Percentiles rank a stretch among this genome's conserved stretches.
phyloP scores from a whole-genome alignment of 1,140 invertebrate genomes.

The Ridgeia piscesae region DNA sequence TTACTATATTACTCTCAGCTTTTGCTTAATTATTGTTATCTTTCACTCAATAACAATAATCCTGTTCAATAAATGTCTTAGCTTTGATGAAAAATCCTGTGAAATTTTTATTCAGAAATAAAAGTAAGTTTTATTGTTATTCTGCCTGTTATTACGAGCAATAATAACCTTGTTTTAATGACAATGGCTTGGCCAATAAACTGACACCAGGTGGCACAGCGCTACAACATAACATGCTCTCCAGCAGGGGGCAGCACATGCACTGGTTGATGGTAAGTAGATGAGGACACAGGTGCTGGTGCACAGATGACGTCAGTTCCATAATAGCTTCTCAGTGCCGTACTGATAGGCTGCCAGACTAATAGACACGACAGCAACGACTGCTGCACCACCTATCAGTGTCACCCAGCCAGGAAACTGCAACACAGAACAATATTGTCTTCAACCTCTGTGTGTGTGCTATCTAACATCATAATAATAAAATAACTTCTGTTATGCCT shows the following conservation, averaged over 20 bases:
- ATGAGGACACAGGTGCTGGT: too few relatives aligned
- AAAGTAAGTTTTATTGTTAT: background rate
- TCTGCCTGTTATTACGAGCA: background rate
- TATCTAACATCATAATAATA: too few relatives aligned
- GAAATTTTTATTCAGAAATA: background rate
- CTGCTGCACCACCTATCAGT: background rate
- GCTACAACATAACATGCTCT: background rate
- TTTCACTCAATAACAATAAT: background rate
- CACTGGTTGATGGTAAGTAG: too few relatives aligned
- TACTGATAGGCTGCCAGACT: background rate
- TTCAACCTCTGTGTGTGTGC: background rate
- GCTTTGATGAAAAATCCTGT: background rate
- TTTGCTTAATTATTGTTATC: background rate
- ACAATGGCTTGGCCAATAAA: background rate
- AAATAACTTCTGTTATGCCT: too few relatives aligned
- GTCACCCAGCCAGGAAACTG: background rate
- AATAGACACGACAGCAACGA: background rate
- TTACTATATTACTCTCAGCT: background rate
- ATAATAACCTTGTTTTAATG: background rate
- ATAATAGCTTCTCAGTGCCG: background rate
- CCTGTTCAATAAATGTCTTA: background rate
- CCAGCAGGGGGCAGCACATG: too few relatives aligned
- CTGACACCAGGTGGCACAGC: background rate
- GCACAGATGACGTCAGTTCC: background rate
- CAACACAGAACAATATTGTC: background rate